Base-by-base conservation (phyloP, 2,113 vertebrate species). In the Symphodus melops region DNA sequence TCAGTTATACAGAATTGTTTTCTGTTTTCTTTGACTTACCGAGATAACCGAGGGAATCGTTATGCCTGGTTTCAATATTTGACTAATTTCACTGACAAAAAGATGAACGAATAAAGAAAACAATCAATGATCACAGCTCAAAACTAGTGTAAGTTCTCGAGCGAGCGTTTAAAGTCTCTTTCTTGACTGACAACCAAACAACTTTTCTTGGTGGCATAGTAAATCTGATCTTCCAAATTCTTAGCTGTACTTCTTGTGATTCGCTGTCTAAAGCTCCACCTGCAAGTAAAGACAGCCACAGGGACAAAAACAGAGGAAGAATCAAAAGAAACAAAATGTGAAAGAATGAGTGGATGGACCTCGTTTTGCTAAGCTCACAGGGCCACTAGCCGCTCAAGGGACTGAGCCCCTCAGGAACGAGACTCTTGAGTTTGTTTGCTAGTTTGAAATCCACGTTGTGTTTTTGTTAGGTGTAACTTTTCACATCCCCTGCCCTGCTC, bases 261-360 rank as follows among this genome's bases (percentile, higher is more conserved):
- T 84, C 84, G 84, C 89, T 89, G 88, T 89, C 88, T 85, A 75
- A 76, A 72, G 74, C 82, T 83, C 81, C 79, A 86, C 85, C 90
- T 85, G 84, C 72, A 81, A 80, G 80, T 90, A 92, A 92, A 88
- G 92, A 89, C 90, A 89, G 72, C 89, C 79, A 82, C 49, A 71
- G 79, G 80, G 82, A 86, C 4, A 64, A 41, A 65, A 54, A 19
- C 1, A 39, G 19, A 6, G 13, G 1, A 37, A 20, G 46, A 64
- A 51, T 11, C 2, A 19, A 48, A 1, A 48, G 9, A 51, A 2
- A 14, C 0, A 11, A 8, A 65, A 67, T 21, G 9, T 48, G 19
- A 42, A 52, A 19, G 19, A 21, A 42, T 51, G 4, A 67, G 5
- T 7, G 28, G 0, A 21, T 33, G 68, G 21, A 55, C 70, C 70